Evolutionary conservation across 1,140 invertebrate species (phyloP), one percentile per base, ranked within the genome.

Genomic region (Macrobrachium nipponense): DNA sequence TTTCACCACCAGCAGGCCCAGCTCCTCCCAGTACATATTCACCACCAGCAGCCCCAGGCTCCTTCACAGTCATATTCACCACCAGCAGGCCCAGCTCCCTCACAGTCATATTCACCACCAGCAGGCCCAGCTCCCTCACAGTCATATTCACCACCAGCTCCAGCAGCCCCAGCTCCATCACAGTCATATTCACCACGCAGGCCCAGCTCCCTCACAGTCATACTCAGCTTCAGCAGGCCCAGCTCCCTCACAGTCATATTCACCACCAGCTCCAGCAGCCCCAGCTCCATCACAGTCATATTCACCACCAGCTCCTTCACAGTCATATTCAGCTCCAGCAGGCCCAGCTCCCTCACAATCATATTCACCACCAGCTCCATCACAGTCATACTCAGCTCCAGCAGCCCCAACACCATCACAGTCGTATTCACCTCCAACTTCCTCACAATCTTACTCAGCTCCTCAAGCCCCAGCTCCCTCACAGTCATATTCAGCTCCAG

Each of bases 131-230:
- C 64, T n/a, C 64, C 51, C 7, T 51, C 51, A 51, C 51, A 51
- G 51, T 51, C 51, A 51, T 51, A 51, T 7, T 51, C 51, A 51
- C 3, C 51, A 2, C 51, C 64, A 68, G 64, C 64, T n/a, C 64
- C 64, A 20, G n/a, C n/a, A 51, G 51, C 51, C 51, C 51, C 64
- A 68, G 64, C 64, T n/a, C 64, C 64, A 20, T 68, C 64, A 27
- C 64, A 68, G 18, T 68, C 64, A 23, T 68, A 68, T 27, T 68
- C 64, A 1, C 64, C 64, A 15, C n/a, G n/a, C n/a, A n/a, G n/a
- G n/a, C n/a, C 64, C 64, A 68, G 64, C 64, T n/a, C 64, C 64
- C 5, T n/a, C 64, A 68, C n/a, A n/a, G 27, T 68, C 64, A 11
- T 68, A 68, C 14, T 70, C 66, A 4, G 20, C 66, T 27, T 70